phyloP scores from a whole-genome alignment of 2,888 invertebrate genomes.

The Cancer borealis region DNA sequence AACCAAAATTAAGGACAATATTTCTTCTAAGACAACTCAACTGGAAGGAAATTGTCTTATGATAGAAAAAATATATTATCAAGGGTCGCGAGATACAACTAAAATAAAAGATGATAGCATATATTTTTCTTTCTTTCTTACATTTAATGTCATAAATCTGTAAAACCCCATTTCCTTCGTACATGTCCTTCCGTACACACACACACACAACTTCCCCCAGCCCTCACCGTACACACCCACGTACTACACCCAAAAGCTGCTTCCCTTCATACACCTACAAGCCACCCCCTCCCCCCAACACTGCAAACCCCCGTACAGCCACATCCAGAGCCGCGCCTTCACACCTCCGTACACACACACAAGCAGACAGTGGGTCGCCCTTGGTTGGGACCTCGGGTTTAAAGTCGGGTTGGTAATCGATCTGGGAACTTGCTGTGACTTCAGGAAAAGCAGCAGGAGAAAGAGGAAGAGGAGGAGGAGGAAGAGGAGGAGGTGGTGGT shows the following conservation, averaged over 20 bases:
- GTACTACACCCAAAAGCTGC: not conserved
- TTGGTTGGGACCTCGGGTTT: not conserved
- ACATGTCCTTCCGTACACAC: not conserved
- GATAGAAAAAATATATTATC: not conserved
- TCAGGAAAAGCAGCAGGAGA: not conserved
- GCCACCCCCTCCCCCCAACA: not conserved
- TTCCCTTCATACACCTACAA: not conserved
- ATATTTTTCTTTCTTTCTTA: not conserved
- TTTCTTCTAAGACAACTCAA: not conserved
- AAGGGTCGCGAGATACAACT: too few species aligned
- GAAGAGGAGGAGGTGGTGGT: not conserved
- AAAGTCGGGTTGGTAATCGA: slow-evolving; percentile 35
- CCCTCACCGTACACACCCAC: not conserved
- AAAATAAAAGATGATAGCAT: not conserved
- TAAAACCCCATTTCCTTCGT: not conserved
- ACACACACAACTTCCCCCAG: not conserved
- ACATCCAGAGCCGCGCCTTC: too few species aligned
- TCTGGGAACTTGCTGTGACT: slow-evolving; percentile 1
- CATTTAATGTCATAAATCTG: not conserved
- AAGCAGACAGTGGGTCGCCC: slow-evolving; percentile 3
- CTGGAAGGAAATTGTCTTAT: not conserved
- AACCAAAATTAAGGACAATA: too few species aligned
- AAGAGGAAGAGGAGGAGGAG: not conserved
- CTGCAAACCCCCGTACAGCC: not conserved
- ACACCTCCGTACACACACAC: not conserved